Percentiles rank a stretch among this genome's conserved stretches.
Evolutionary conservation across 2,797 vertebrate genomes (phyloP).

Genomic region (Tamandua tetradactyla): DNA sequence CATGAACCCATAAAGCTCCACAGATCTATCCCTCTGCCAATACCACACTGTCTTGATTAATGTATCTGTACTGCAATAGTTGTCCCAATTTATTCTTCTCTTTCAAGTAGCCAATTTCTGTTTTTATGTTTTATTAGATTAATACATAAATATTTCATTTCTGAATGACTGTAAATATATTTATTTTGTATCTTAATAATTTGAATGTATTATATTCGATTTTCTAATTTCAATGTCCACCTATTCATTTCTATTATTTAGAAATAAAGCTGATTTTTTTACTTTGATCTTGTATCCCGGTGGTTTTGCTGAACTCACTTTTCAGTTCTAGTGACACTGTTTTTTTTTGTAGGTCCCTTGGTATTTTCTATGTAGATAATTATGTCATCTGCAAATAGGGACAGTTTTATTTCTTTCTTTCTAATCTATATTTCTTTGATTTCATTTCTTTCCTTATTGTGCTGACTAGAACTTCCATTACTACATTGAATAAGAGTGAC

Average conservation of each 20-base stretch:
- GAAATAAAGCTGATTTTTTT: neutral
- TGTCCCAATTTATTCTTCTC: neutral
- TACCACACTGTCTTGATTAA: neutral
- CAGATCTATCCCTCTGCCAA: neutral
- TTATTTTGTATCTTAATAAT: neutral
- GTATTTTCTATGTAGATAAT: neutral
- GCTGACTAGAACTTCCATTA: neutral
- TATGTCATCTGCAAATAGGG: neutral
- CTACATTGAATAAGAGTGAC: no score
- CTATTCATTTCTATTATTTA: neutral
- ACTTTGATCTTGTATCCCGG: neutral
- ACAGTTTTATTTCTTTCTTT: conserved; percentile 8
- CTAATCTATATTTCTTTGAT: neutral
- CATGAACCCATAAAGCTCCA: neutral
- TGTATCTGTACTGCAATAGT: neutral
- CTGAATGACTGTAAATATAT: neutral
- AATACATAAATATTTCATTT: neutral
- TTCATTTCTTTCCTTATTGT: neutral
- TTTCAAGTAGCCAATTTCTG: no score
- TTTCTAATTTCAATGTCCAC: neutral
- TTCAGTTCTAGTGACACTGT: neutral
- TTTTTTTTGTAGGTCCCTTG: neutral
- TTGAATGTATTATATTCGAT: neutral
- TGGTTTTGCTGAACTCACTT: neutral
- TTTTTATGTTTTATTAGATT: neutral